A percentile compares a stretch with the other conserved stretches of the same genome.
These are phyloP conservation scores for Scolopax rusticola DNA, from an alignment of 2,797 vertebrate species.

Conservation along the genomic window DNA sequence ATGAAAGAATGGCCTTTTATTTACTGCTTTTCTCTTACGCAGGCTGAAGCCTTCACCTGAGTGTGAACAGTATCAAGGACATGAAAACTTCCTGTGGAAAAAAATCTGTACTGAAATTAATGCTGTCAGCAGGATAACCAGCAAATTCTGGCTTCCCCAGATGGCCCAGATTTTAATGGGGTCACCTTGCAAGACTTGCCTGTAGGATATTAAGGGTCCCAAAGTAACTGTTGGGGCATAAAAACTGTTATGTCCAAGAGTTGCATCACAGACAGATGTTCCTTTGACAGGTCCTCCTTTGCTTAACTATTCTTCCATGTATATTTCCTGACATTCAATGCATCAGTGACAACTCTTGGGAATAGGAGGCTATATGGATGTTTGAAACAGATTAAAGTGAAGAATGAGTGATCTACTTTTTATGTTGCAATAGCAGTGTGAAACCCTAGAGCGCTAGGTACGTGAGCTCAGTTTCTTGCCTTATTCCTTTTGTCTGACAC, in stretches of 20 bases:
- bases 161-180: background rate
- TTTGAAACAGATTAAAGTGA: conserved; percentile 16
- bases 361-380: background rate
- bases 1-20: conserved; percentile 21
- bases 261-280: conserved; percentile 53
- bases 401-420: background rate
- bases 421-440: background rate
- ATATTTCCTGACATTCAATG: background rate
- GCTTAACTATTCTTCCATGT: background rate
- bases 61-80: background rate
- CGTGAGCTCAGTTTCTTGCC: background rate
- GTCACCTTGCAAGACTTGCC: conserved; percentile 8
- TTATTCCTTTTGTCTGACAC: background rate
- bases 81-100: background rate
- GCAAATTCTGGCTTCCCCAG: background rate
- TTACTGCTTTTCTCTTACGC: background rate
- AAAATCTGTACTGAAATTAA: background rate
- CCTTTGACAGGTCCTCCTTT: background rate
- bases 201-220: conserved; percentile 40
- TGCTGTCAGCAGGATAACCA: conserved; percentile 35
- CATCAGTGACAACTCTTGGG: conserved; percentile 31
- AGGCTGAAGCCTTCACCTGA: conserved; percentile 43
- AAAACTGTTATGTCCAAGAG: background rate
- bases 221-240: conserved; percentile 15
- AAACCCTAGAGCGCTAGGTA: background rate